These are phyloP conservation scores for Decapterus maruadsi DNA, from an alignment of 2,797 vertebrate species.

Conservation along the genomic window DNA sequence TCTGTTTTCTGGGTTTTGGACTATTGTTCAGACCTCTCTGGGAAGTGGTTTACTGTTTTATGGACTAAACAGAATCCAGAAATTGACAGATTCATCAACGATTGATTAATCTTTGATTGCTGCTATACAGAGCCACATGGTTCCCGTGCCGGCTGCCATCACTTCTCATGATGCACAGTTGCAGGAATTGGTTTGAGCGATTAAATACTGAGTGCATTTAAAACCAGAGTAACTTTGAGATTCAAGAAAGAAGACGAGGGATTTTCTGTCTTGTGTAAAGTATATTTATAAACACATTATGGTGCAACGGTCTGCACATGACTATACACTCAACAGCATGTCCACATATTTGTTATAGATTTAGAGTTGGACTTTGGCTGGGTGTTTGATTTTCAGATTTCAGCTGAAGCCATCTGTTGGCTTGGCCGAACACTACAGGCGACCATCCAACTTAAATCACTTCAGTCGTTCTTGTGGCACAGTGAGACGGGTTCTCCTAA, in stretches of 20 bases:
- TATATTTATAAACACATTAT: background rate
- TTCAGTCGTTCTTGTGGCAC: constrained; percentile 13
- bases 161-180: background rate
- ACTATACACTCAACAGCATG: background rate
- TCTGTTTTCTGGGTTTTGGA: background rate
- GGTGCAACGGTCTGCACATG: background rate
- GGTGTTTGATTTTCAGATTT: constrained; percentile 22
- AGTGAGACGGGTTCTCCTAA: background rate
- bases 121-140: background rate
- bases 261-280: background rate
- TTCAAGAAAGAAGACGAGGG: background rate
- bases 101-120: background rate
- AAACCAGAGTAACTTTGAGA: background rate
- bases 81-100: too few relatives aligned
- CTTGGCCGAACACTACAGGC: constrained; percentile 8
- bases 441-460: constrained; percentile 16
- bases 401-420: constrained; percentile 30
- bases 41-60: background rate
- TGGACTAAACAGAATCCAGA: background rate
- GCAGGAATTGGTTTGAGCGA: too few relatives aligned
- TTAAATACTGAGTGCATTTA: too few relatives aligned
- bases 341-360: constrained; percentile 12
- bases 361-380: constrained; percentile 25
- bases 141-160: background rate
- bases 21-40: background rate